A percentile compares a stretch with the other conserved stretches of the same genome.
Conservation (phyloP, 2,113 vertebrate genomes). For the Phaethon lepturus region DNA sequence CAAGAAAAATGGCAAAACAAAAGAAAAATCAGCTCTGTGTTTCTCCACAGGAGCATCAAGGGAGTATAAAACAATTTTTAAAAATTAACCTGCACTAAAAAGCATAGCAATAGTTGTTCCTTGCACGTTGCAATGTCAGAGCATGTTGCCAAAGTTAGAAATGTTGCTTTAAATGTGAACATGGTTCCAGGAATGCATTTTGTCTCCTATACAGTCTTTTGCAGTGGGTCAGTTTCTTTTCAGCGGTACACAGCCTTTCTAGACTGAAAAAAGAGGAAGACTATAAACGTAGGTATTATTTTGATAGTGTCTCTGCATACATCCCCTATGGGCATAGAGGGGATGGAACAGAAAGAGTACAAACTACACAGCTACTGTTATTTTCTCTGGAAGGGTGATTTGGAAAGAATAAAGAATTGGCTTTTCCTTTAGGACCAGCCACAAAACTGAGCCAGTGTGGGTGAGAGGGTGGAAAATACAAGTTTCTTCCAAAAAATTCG, state of each 20-base stretch:
- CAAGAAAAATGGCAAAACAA: background rate
- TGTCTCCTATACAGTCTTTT: background rate
- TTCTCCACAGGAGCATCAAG: background rate
- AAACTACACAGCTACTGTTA: background rate
- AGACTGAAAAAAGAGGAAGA: background rate
- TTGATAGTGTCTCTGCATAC: background rate
- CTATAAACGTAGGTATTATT: background rate
- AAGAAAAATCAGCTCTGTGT: background rate
- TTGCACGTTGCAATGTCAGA: background rate
- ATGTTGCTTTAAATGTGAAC: background rate
- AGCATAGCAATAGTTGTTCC: background rate
- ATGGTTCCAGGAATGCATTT: background rate
- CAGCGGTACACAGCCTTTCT: background rate
- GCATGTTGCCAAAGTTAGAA: background rate
- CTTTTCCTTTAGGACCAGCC: slow-evolving; percentile 26
- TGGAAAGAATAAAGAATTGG: background rate
- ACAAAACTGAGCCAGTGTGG: background rate
- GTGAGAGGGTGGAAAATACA: background rate
- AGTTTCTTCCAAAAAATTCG: slow-evolving; percentile 20
- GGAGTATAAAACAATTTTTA: background rate
- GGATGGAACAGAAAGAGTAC: background rate
- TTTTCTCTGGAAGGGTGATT: slow-evolving; percentile 10
- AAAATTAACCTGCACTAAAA: background rate
- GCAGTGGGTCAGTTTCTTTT: background rate
- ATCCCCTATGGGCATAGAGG: background rate